These are phyloP conservation scores for Trididemnum miniatum DNA, from an alignment of 23 tunicate genomes.

Conservation along the genomic window DNA sequence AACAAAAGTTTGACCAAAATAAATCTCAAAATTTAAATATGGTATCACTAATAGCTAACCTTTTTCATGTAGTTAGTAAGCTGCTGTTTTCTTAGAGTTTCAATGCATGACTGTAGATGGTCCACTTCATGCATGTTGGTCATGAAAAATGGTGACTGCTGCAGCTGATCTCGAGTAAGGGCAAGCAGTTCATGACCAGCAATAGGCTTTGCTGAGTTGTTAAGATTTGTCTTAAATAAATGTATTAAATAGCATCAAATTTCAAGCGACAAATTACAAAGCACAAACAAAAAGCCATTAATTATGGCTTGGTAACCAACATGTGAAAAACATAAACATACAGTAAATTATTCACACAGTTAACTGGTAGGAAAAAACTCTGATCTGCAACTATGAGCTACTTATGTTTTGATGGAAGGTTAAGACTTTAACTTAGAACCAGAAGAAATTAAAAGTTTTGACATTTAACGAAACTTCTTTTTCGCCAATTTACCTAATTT, in stretches of 20 bases:
- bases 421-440: no score
- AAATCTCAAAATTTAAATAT: no score
- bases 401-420: no score
- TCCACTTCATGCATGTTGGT: conserved; percentile 48
- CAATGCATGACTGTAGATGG: conserved; percentile 56
- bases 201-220: conserved; percentile 5
- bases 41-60: no score
- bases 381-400: no score
- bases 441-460: no score
- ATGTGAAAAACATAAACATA: neutral
- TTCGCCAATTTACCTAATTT: no score
- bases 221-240: conserved; percentile 6
- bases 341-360: neutral
- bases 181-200: conserved; percentile 39
- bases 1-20: no score
- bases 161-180: conserved; percentile 29
- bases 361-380: no score
- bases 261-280: no score
- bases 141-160: conserved; percentile 55
- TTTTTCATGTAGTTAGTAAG: conserved; percentile 58
- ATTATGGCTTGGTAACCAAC: neutral
- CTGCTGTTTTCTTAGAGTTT: conserved; percentile 44
- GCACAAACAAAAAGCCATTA: no score
- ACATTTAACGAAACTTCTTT: no score
- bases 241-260: neutral